phyloP scores from a whole-genome alignment of 2,888 invertebrate genomes.

The Lepidocyrtoides sp. region DNA sequence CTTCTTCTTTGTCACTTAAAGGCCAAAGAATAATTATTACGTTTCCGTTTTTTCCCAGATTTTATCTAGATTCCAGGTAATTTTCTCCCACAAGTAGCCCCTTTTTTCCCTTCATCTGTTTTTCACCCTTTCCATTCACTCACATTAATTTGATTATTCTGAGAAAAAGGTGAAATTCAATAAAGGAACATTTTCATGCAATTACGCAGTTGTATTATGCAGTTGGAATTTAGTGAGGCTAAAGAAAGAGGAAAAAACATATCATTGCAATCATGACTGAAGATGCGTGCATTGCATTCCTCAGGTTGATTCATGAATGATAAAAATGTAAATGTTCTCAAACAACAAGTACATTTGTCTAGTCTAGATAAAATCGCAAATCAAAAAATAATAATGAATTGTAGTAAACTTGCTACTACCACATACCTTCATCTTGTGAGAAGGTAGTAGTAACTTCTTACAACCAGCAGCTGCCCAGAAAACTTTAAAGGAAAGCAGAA shows the following conservation, averaged over 20 bases:
- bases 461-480: neutral
- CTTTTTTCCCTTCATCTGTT: neutral
- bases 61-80: constrained; percentile 77
- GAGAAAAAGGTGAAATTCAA: constrained; percentile 14
- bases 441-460: too few relatives aligned
- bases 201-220: neutral
- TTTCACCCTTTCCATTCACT: neutral
- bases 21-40: neutral
- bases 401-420: constrained; percentile 58
- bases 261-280: constrained; percentile 25
- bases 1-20: constrained; percentile 19
- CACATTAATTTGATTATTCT: neutral
- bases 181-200: neutral
- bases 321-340: constrained; percentile 52
- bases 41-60: constrained; percentile 65
- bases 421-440: constrained; percentile 30
- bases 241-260: neutral
- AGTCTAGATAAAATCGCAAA: constrained; percentile 57
- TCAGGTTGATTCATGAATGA: constrained; percentile 50
- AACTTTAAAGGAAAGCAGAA: neutral
- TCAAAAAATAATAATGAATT: constrained; percentile 53
- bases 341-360: constrained; percentile 55
- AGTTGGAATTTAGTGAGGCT: neutral
- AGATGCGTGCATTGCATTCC: constrained; percentile 65
- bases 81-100: constrained; percentile 54